Conservation (phyloP, 2,888 invertebrate species). For the Empis stercorea region DNA sequence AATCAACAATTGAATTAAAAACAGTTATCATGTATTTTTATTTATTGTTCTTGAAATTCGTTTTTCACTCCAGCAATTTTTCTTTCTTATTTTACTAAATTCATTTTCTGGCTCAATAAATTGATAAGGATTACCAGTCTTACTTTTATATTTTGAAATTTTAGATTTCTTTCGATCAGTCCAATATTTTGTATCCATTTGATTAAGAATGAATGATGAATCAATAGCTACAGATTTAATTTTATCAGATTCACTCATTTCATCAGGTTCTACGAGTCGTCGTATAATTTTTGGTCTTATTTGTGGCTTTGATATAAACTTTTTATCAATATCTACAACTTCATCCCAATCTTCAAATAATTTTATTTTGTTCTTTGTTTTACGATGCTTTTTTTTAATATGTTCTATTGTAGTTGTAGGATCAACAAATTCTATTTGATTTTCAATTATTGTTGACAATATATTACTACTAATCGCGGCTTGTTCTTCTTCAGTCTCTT, state of each 20-base stretch:
- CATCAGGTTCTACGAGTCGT: constrained; percentile 6
- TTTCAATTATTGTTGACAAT: too few relatives aligned
- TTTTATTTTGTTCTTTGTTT: too few relatives aligned
- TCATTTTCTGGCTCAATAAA: constrained; percentile 11
- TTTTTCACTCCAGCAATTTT: constrained; percentile 12
- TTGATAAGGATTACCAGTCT: constrained; percentile 3
- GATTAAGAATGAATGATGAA: constrained; percentile 1
- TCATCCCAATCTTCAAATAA: too few relatives aligned
- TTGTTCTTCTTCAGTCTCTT: too few relatives aligned
- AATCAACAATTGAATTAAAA: constrained; percentile 22
- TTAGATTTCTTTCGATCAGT: constrained; percentile 2
- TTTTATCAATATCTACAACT: too few relatives aligned
- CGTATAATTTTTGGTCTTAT: constrained; percentile 4
- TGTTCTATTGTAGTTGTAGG: too few relatives aligned
- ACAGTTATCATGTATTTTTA: background rate
- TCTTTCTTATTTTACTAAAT: constrained; percentile 8
- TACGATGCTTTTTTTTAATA: too few relatives aligned
- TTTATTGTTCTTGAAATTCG: constrained; percentile 2
- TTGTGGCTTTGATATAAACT: too few relatives aligned
- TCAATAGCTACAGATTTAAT: constrained; percentile 2
- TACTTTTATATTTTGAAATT: constrained; percentile 7
- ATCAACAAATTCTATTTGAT: too few relatives aligned
- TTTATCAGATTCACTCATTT: constrained; percentile 5
- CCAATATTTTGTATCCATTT: constrained; percentile 6
- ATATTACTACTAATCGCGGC: too few relatives aligned